Evolutionary conservation across 2,888 invertebrate species (phyloP).

Genomic region (Lottia gigantea): DNA sequence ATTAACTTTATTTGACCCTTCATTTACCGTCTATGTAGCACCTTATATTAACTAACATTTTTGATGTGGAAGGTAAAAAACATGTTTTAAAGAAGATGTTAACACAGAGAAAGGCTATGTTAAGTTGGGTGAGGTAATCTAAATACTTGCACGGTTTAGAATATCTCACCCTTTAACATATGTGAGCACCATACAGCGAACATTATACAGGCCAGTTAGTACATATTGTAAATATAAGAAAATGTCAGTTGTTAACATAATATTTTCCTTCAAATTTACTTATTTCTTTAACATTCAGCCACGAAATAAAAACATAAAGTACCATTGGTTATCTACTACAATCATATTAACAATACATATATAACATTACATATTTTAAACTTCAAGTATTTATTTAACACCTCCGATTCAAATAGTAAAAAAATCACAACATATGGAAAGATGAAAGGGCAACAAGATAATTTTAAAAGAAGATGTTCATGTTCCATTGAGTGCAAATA

Average conservation of each 20-base stretch:
- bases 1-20: too few species aligned
- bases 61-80: too few species aligned
- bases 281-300: conserved; percentile 9
- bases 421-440: not conserved
- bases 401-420: not conserved
- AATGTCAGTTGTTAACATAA: conserved; percentile 9
- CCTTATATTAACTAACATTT: too few species aligned
- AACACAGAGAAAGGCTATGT: not conserved
- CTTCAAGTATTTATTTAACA: conserved; percentile 4
- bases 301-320: not conserved
- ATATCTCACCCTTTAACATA: conserved; percentile 10
- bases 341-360: not conserved
- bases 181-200: not conserved
- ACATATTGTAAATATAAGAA: conserved; percentile 3
- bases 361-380: conserved; percentile 1
- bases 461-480: conserved; percentile 4
- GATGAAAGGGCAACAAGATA: not conserved
- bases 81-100: not conserved
- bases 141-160: conserved; percentile 1
- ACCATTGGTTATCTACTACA: not conserved
- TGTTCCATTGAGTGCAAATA: too few species aligned
- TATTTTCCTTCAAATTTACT: conserved; percentile 10
- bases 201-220: conserved; percentile 9
- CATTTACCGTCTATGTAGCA: too few species aligned
- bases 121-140: conserved; percentile 3